Evolutionary conservation across 2,113 vertebrate genomes (phyloP).

Genomic region (Xenus cinereus): DNA sequence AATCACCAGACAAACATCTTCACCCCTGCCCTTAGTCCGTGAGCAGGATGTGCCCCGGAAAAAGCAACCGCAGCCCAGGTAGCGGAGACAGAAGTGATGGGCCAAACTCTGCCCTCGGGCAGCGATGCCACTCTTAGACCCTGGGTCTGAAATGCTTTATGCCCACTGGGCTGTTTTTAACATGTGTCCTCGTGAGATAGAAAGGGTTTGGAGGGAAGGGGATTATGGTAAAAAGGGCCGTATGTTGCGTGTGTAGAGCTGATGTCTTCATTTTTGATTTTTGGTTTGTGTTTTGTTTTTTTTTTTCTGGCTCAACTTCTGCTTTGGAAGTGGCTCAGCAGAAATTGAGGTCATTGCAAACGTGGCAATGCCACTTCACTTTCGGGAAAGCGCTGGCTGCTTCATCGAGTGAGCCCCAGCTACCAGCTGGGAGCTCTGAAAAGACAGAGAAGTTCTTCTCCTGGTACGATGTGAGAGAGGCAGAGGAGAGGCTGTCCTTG

Average conservation of each 20-base stretch:
- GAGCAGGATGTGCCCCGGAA: not conserved
- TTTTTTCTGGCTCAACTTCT: not conserved
- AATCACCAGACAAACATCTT: not conserved
- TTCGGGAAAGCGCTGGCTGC: not conserved
- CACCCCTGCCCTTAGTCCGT: not conserved
- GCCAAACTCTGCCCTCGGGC: not conserved
- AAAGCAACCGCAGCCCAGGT: not conserved
- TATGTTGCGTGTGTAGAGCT: fast-evolving
- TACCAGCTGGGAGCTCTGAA: not conserved
- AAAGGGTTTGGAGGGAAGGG: not conserved
- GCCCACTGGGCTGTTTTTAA: not conserved
- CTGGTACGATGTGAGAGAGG: not conserved
- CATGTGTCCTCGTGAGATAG: not conserved
- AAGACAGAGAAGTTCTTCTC: not conserved
- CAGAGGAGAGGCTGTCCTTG: not conserved
- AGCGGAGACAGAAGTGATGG: not conserved
- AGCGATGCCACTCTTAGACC: fast-evolving
- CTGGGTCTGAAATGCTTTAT: not conserved
- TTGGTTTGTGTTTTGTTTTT: not conserved
- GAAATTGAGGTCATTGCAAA: not conserved
- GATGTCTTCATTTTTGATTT: not conserved
- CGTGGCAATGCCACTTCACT: not conserved
- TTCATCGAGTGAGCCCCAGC: not conserved
- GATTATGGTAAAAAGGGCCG: not conserved
- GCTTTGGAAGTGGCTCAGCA: not conserved